These are phyloP conservation scores for Cheiracanthium punctorium DNA, from an alignment of 2,888 invertebrate genomes.

Conservation along the genomic window DNA sequence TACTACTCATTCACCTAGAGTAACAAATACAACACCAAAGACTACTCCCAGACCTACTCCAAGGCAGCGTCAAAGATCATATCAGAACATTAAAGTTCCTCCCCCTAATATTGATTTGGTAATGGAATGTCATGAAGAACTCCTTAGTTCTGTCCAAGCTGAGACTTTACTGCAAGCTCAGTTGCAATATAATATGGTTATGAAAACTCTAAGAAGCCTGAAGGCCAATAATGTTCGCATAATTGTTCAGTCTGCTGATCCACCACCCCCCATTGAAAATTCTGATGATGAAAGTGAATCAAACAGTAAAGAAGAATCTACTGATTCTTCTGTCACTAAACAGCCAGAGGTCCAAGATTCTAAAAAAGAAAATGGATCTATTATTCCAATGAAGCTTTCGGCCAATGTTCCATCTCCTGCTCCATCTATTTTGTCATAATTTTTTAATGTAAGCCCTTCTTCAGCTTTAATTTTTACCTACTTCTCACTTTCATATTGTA, in stretches of 20 bases:
- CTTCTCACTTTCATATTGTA: too few species aligned
- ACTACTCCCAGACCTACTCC: neutral
- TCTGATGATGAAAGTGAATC: neutral
- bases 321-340: neutral
- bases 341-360: neutral
- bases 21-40: neutral
- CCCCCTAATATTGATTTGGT: conserved; percentile 36
- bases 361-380: neutral
- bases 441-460: too few species aligned
- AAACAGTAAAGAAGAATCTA: neutral
- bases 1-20: neutral
- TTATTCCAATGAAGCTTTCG: conserved; percentile 7
- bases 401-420: neutral
- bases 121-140: conserved; percentile 85
- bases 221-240: conserved; percentile 39
- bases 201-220: conserved; percentile 41
- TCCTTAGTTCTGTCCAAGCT: conserved; percentile 82
- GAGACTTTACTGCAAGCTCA: conserved; percentile 81
- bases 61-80: neutral
- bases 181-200: conserved; percentile 79
- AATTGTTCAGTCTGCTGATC: neutral
- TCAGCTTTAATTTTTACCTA: too few species aligned
- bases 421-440: neutral
- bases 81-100: neutral
- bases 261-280: neutral